Evolutionary conservation across 2,888 invertebrate genomes (phyloP).

Genomic region (Cosmia trapezina): DNA sequence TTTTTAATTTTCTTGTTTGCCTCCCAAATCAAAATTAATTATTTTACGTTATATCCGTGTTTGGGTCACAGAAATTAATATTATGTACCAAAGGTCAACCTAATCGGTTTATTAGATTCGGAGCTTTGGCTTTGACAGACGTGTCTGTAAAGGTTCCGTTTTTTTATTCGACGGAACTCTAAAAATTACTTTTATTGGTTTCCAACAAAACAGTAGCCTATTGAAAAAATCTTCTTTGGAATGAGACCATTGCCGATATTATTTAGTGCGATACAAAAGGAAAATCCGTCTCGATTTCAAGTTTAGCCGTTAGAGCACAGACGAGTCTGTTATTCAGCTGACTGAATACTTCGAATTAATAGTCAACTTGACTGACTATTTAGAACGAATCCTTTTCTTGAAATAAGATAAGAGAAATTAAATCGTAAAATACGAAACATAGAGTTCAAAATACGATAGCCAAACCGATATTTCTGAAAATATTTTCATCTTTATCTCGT

Average conservation of each 20-base stretch:
- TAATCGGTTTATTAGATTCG: too few species aligned
- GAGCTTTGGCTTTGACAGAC: too few species aligned
- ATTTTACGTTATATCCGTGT: too few species aligned
- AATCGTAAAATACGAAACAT: constrained; percentile 13
- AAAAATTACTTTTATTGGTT: not conserved
- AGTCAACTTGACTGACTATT: constrained; percentile 56
- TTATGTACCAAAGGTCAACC: too few species aligned
- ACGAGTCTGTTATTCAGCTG: constrained; percentile 49
- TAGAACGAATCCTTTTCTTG: constrained; percentile 30
- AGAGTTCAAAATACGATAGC: constrained; percentile 47
- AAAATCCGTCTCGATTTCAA: constrained; percentile 38
- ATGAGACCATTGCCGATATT: not conserved
- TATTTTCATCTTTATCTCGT: constrained; percentile 64
- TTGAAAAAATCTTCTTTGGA: constrained; percentile 16
- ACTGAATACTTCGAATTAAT: constrained; percentile 62
- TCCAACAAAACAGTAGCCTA: constrained; percentile 2
- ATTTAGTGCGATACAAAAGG: constrained; percentile 38
- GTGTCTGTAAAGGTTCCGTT: too few species aligned
- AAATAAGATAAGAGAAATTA: not conserved
- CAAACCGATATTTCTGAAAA: constrained; percentile 41
- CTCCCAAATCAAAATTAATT: too few species aligned
- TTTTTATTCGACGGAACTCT: too few species aligned
- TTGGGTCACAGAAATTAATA: too few species aligned
- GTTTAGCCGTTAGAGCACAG: constrained; percentile 28
- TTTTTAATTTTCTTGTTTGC: too few species aligned